phyloP scores from a whole-genome alignment of 2,113 vertebrate species.

The Guaruba guarouba region DNA sequence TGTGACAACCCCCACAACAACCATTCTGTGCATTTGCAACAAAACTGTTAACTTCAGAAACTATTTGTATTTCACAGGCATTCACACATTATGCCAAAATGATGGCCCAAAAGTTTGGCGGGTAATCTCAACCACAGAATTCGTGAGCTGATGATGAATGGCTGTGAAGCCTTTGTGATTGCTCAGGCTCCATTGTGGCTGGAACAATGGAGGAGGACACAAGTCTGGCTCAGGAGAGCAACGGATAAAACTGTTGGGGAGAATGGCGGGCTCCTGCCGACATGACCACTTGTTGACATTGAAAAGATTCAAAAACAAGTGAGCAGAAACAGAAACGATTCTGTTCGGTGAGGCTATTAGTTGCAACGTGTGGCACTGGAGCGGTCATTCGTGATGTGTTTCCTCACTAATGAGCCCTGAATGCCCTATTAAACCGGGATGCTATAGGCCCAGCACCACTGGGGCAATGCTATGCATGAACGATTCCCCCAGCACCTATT shows the following conservation, averaged over 20 bases:
- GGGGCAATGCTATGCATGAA: slow-evolving; percentile 83
- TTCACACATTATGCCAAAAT: slow-evolving; percentile 45
- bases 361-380: slow-evolving; percentile 90
- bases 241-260: slow-evolving; percentile 91
- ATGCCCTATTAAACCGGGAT: slow-evolving; percentile 89
- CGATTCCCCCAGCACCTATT: slow-evolving; percentile 73
- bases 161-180: slow-evolving; percentile 99
- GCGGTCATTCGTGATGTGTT: slow-evolving; percentile 81
- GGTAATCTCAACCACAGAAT: slow-evolving; percentile 69
- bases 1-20: neutral
- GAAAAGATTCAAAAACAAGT: slow-evolving; percentile 89
- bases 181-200: slow-evolving; percentile 87
- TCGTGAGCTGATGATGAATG: slow-evolving; percentile 90
- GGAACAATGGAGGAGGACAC: slow-evolving; percentile 90
- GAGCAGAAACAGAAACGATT: slow-evolving; percentile 88
- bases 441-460: slow-evolving; percentile 80
- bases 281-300: slow-evolving; percentile 83
- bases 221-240: slow-evolving; percentile 90
- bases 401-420: slow-evolving; percentile 84
- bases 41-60: slow-evolving; percentile 56
- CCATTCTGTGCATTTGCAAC: neutral
- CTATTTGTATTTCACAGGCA: slow-evolving; percentile 54
- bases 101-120: slow-evolving; percentile 73
- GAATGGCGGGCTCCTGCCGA: slow-evolving; percentile 80
- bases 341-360: slow-evolving; percentile 82